These are phyloP conservation scores for Hystrix cristata DNA, from an alignment of 2,113 vertebrate species.

Conservation along the genomic window DNA sequence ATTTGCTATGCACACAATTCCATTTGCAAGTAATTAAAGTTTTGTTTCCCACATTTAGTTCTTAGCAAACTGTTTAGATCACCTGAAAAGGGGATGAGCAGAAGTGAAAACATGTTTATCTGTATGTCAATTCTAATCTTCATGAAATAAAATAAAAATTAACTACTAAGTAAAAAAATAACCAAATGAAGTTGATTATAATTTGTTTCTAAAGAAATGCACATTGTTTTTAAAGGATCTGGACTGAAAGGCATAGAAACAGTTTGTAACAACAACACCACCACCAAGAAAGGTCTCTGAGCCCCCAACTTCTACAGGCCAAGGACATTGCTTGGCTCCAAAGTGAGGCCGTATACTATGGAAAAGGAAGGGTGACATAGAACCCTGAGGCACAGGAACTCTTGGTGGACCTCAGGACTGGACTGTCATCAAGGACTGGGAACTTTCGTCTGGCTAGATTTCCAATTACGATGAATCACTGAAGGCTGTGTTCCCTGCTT, in stretches of 20 bases:
- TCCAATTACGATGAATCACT: background rate
- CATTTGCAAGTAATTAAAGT: conserved; percentile 26
- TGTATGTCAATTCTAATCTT: background rate
- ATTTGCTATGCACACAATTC: background rate
- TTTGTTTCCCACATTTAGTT: background rate
- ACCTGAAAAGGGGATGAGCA: background rate
- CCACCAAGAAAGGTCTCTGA: background rate
- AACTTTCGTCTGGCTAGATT: background rate
- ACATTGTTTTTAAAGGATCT: conserved; percentile 20
- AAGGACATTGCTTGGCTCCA: background rate
- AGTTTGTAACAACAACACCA: background rate
- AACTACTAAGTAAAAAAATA: background rate
- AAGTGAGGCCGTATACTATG: background rate
- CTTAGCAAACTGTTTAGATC: background rate
- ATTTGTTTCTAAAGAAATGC: background rate
- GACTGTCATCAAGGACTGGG: background rate
- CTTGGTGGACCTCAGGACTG: background rate
- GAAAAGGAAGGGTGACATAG: background rate
- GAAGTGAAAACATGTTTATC: background rate
- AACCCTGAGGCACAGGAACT: background rate
- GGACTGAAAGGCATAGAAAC: background rate
- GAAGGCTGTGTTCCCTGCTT: background rate
- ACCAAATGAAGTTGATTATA: background rate
- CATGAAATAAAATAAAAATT: conserved; percentile 37
- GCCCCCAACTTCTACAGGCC: background rate